Evolutionary conservation across 1,140 invertebrate species (phyloP).

Genomic region (Cecropterus lyciades): DNA sequence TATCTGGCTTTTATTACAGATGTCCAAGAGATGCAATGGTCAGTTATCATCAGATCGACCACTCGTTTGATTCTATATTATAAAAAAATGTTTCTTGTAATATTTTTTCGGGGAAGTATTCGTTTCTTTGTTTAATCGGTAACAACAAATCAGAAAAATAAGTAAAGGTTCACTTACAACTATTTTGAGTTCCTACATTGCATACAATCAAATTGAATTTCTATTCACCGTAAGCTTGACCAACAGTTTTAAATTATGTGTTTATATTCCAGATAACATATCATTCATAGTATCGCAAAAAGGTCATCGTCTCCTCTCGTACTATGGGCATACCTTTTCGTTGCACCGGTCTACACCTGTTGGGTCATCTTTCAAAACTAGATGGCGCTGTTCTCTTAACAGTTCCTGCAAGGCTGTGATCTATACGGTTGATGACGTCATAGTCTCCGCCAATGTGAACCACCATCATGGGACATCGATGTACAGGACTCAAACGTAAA

Average conservation of each 20-base stretch:
- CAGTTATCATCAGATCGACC: no score
- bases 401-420: conserved; percentile 1
- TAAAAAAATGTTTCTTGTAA: no score
- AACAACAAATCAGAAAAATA: no score
- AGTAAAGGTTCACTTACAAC: no score
- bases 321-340: background rate
- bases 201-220: no score
- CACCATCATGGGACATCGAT: background rate
- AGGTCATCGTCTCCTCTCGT: background rate
- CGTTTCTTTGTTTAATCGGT: no score
- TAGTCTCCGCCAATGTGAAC: background rate
- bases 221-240: no score
- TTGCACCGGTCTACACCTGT: background rate
- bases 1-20: no score
- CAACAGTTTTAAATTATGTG: background rate
- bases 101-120: no score
- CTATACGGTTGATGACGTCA: conserved; percentile 6
- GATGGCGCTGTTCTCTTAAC: conserved; percentile 7
- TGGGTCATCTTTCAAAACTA: background rate
- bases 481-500: background rate
- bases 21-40: no score
- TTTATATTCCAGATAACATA: background rate
- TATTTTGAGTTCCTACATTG: no score
- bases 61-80: no score
- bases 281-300: background rate